Percentiles rank a stretch among this genome's conserved stretches.
phyloP scores from a whole-genome alignment of 2,113 vertebrate species.

The Zosterops hypoxanthus region DNA sequence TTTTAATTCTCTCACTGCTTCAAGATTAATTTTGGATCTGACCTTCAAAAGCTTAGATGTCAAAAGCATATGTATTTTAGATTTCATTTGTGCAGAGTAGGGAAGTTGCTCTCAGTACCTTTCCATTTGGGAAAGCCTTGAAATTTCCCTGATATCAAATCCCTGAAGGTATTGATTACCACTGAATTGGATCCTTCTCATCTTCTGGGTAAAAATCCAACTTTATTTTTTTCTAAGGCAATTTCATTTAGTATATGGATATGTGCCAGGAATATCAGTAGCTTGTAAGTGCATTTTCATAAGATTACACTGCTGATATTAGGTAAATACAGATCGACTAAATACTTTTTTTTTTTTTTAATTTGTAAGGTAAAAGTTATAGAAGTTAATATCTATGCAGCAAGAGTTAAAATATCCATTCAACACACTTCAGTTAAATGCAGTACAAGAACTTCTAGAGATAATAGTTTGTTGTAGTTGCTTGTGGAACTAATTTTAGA shows the following conservation, averaged over 20 bases:
- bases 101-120: not conserved
- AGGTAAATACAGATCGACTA: not conserved
- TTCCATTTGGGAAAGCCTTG: not conserved
- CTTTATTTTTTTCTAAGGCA: not conserved
- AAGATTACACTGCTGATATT: not conserved
- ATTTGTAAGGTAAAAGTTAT: not conserved
- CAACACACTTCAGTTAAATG: not conserved
- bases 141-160: not conserved
- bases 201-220: not conserved
- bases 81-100: not conserved
- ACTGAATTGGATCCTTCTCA: not conserved
- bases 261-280: not conserved
- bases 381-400: not conserved
- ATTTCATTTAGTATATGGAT: not conserved
- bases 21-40: not conserved
- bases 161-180: not conserved
- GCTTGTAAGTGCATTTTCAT: not conserved
- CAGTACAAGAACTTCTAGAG: not conserved
- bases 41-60: not conserved
- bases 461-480: not conserved
- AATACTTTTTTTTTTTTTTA: not conserved
- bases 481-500: not conserved
- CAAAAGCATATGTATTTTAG: not conserved
- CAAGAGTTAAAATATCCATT: not conserved
- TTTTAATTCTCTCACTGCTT: not conserved